These are phyloP conservation scores for Etheostoma nigrum DNA, from an alignment of 2,797 vertebrate species.

Conservation along the genomic window DNA sequence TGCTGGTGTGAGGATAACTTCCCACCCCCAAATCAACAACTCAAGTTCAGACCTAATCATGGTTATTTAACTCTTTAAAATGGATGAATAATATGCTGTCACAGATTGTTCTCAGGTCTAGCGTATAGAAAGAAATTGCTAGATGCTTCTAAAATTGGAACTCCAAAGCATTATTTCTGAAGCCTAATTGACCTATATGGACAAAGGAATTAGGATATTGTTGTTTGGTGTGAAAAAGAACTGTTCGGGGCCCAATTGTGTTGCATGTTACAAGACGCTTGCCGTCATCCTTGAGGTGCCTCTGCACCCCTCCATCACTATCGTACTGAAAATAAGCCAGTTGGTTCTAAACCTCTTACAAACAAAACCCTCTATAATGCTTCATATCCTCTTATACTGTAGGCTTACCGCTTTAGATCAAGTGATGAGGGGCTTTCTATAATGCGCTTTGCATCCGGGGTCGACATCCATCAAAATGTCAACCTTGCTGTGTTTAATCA, in stretches of 20 bases:
- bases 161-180: background rate
- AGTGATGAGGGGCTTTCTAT: slow-evolving; percentile 18
- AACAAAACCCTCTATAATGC: slow-evolving; percentile 43
- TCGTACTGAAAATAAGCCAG: slow-evolving; percentile 59
- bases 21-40: slow-evolving; percentile 8
- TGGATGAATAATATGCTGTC: background rate
- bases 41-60: background rate
- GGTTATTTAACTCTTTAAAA: background rate
- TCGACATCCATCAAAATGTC: background rate
- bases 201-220: background rate
- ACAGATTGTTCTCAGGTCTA: background rate
- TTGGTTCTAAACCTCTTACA: slow-evolving; percentile 71
- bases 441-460: slow-evolving; percentile 16
- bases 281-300: background rate
- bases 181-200: too few species aligned
- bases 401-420: slow-evolving; percentile 37
- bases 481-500: slow-evolving; percentile 48
- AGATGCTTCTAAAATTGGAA: background rate
- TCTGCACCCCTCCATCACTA: slow-evolving; percentile 12
- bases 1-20: slow-evolving; percentile 27
- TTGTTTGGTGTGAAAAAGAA: background rate
- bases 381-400: slow-evolving; percentile 58
- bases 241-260: too few species aligned
- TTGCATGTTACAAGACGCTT: background rate
- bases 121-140: too few species aligned